Percentiles rank a stretch among this genome's conserved stretches.
Conservation (phyloP, 2,113 vertebrate genomes). For the Eptatretus burgeri region DNA sequence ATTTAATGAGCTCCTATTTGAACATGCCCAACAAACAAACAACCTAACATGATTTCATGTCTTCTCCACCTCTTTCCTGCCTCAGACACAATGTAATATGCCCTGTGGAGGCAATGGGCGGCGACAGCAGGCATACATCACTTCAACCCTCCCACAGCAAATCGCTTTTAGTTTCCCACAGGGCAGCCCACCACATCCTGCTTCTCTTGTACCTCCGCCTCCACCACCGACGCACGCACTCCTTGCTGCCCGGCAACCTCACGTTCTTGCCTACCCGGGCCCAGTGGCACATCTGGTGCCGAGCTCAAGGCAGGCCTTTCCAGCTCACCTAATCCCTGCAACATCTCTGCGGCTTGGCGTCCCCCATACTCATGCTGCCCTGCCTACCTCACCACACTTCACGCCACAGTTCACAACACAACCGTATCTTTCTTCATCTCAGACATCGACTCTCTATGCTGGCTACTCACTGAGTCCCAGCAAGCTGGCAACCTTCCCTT, state of each 20-base stretch:
- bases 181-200: constrained; percentile 2
- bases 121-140: constrained; percentile 5
- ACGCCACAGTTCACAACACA: neutral
- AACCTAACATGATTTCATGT: too few species aligned
- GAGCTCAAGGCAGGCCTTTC: too few species aligned
- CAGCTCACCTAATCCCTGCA: too few species aligned
- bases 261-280: neutral
- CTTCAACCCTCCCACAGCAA: neutral
- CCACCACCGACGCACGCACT: neutral
- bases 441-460: neutral
- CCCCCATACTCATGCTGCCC: too few species aligned
- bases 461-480: constrained; percentile 3
- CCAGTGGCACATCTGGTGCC: too few species aligned
- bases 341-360: too few species aligned
- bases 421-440: neutral
- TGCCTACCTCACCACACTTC: neutral
- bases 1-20: too few species aligned
- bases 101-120: neutral
- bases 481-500: constrained; percentile 6
- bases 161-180: neutral
- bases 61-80: too few species aligned
- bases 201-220: neutral
- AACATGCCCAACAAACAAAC: too few species aligned
- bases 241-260: neutral
- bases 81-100: too few species aligned